Percentiles rank a stretch among this genome's conserved stretches.
These are phyloP conservation scores for Homalodisca vitripennis DNA, from an alignment of 1,140 invertebrate species.

Conservation along the genomic window DNA sequence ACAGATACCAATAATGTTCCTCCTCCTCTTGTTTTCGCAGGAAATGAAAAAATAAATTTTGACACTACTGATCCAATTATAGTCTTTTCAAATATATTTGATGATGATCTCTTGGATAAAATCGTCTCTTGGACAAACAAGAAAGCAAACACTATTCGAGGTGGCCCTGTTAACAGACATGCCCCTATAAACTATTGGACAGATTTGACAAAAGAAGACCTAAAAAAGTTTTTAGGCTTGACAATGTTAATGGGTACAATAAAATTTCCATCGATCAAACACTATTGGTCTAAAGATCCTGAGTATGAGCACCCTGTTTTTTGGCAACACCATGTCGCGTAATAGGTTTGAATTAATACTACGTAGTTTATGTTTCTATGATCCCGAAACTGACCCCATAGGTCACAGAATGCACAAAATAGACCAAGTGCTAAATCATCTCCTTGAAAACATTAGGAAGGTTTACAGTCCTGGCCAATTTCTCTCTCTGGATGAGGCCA, in stretches of 20 bases:
- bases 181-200: neutral
- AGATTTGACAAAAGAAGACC: neutral
- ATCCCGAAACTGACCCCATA: neutral
- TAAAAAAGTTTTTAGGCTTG: constrained; percentile 15
- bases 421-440: neutral
- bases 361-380: neutral
- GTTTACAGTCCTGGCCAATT: neutral
- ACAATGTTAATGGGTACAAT: constrained; percentile 10
- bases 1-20: constrained; percentile 15
- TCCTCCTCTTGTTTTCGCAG: constrained; percentile 14
- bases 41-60: constrained; percentile 19
- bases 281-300: neutral
- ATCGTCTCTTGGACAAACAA: neutral
- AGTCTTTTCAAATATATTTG: constrained; percentile 19
- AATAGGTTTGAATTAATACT: neutral
- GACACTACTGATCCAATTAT: constrained; percentile 15
- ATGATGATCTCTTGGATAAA: neutral
- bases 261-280: neutral
- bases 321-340: neutral
- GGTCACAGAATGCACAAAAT: constrained; percentile 1
- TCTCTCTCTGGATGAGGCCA: neutral
- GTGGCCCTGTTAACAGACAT: neutral
- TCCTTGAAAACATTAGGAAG: neutral
- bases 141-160: neutral
- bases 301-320: constrained; percentile 20